phyloP scores from a whole-genome alignment of 1,140 invertebrate genomes.

The Pissodes strobi region DNA sequence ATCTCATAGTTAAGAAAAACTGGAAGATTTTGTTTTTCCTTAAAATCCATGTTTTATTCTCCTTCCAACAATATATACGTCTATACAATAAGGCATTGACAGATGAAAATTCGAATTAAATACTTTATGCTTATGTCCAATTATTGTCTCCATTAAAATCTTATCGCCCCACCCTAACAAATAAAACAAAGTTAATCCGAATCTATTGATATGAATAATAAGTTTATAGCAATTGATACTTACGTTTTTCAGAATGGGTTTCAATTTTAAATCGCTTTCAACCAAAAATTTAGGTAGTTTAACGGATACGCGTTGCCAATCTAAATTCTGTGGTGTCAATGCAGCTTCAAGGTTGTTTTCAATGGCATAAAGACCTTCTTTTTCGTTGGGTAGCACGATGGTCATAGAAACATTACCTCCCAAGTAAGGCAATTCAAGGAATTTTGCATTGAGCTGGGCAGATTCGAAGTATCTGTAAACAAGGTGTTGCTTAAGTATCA shows the following conservation, averaged over 20 bases:
- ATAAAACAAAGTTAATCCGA: no score
- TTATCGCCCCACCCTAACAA: no score
- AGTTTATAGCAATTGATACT: no score
- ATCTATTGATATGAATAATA: no score
- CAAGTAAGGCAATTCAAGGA: slow-evolving; percentile 64
- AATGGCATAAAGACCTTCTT: slow-evolving; percentile 58
- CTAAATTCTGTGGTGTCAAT: slow-evolving; percentile 37
- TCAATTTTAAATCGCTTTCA: slow-evolving; percentile 54
- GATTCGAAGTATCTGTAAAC: slow-evolving; percentile 56
- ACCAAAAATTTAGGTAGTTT: slow-evolving; percentile 57
- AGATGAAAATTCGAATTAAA: no score
- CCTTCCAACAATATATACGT: no score
- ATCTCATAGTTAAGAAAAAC: no score
- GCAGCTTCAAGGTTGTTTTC: slow-evolving; percentile 44
- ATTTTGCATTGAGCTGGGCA: slow-evolving; percentile 58
- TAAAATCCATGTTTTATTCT: no score
- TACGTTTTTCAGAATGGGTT: slow-evolving; percentile 52
- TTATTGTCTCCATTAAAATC: no score
- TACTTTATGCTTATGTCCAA: no score
- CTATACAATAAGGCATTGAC: no score
- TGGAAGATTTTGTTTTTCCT: no score
- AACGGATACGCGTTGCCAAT: slow-evolving; percentile 40
- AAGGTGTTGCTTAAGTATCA: background rate
- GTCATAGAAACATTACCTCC: slow-evolving; percentile 59
- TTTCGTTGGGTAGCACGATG: slow-evolving; percentile 68